Evolutionary conservation across 2,113 vertebrate species (phyloP), one percentile per base, ranked within the genome.

Genomic region (Mustela nigripes): DNA sequence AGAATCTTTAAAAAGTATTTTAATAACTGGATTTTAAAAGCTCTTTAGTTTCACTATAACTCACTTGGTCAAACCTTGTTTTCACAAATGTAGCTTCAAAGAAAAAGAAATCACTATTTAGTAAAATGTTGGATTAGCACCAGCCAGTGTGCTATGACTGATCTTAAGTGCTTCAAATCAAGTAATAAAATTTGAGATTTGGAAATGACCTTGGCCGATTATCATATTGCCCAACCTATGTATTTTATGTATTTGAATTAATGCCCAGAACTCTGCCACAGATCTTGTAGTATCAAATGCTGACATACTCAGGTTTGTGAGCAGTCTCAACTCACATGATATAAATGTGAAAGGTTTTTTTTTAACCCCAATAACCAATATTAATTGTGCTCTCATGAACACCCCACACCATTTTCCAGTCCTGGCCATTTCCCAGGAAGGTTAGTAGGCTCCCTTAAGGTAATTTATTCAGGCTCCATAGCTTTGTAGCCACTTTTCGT

Each of bases 1-100:
- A 74, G 53, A 87, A 91, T 81, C 50, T 92, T 96, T 26, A 42
- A 33, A 42, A 78, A 89, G 62, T 53, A 50, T 94, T 94, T 81
- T 95, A 84, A 81, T 86, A 91, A 86, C 5, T n/a, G 18, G 11
- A 39, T 73, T 90, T 78, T 31, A 96, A 93, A 84, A 80, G 21
- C 11, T 86, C 42, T 91, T 95, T 89, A n/a, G 7, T 80, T 89
- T 95, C 31, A 53, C 8, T 39, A 6, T 39, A 86, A 36, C 11
- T 80, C 65, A 26, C 48, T 19, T 84, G 7, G 45, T 67, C 26
- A 71, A 65, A 96, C 76, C 36, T 18, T 95, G 4, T 85, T 91
- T 69, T 39, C 82, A 24, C 19, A 93, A 93, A 81, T 33, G 15
- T 18, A 45, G 10, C 81, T 82, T 95, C 95, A 86, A 73, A 73